Base-by-base conservation (phyloP, 2,113 vertebrate species). In the Megalops atlanticus region DNA sequence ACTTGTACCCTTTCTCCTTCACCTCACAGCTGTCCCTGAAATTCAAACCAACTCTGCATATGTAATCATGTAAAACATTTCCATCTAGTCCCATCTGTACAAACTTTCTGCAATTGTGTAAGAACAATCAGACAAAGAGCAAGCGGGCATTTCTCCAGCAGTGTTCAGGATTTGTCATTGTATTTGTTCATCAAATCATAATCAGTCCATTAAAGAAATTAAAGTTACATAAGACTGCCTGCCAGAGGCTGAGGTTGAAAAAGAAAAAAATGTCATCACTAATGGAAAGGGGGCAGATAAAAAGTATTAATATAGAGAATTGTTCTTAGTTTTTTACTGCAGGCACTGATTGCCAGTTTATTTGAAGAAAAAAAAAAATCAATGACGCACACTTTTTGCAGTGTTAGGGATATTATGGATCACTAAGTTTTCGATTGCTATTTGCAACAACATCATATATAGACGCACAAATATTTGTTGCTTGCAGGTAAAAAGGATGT, bases 141-240 rank as follows among this genome's bases (percentile, higher is more conserved):
- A n/a, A 58, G 52, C 8, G n/a, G 18, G 1, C 52, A 27, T 24
- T 52, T 33, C 18, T 52, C 33, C 6, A 68, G 38, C 18, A 21
- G 72, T 47, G 64, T 21, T n/a, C 77, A 70, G 41, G 15, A 72
- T 31, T 78, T 11, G 8, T 45, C 39, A 45, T 70, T 78, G 43
- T 18, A 79, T 79, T 71, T 49, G 41, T 36, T 79, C 21, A 71
- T 36, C 12, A 36, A 38, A 70, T 47, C 38, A 70, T 31, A 64
- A n/a, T 18, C 27, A 47, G 45, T n/a, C n/a, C 38, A 58, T 72
- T n/a, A 43, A 47, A 31, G 39, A 71, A 69, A 70, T 15, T 71
- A 79, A 35, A 27, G 10, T n/a, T 58, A n/a, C 33, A 47, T 45
- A 18, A 7, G 68, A 39, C 6, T 54, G 15, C 35, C 76, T 45